Conservation (phyloP, 92 coral and sea anemone species). For the Bergia sp. region DNA sequence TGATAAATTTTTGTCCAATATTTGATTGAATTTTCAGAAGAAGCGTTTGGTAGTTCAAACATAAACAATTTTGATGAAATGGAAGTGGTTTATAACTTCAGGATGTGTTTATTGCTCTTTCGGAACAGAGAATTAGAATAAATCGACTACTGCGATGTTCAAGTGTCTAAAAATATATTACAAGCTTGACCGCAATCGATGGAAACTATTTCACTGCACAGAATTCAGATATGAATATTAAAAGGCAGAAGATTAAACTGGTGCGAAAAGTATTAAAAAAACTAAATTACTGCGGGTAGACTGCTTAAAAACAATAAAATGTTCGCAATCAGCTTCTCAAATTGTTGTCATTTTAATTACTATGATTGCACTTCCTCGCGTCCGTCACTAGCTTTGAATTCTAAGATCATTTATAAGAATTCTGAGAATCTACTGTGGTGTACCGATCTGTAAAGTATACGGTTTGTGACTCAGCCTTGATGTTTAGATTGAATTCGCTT, state of each 20-base stretch:
- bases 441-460: background rate
- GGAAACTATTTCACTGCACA: background rate
- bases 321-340: background rate
- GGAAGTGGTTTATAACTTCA: conserved; percentile 15
- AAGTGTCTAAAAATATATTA: background rate
- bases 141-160: background rate
- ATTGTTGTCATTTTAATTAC: background rate
- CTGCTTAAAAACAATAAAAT: background rate
- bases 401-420: background rate
- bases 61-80: conserved; percentile 2
- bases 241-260: background rate
- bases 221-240: background rate
- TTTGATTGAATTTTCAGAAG: background rate
- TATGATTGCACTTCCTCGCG: background rate
- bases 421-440: background rate
- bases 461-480: too few relatives aligned
- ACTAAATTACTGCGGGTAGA: background rate
- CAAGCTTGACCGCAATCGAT: background rate
- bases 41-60: background rate
- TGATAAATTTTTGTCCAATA: background rate
- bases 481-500: background rate
- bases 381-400: background rate
- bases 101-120: conserved; percentile 43
- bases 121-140: conserved; percentile 2
- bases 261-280: background rate